Conservation (phyloP, 2,888 invertebrate species). For the Rhagonycha fulva region DNA sequence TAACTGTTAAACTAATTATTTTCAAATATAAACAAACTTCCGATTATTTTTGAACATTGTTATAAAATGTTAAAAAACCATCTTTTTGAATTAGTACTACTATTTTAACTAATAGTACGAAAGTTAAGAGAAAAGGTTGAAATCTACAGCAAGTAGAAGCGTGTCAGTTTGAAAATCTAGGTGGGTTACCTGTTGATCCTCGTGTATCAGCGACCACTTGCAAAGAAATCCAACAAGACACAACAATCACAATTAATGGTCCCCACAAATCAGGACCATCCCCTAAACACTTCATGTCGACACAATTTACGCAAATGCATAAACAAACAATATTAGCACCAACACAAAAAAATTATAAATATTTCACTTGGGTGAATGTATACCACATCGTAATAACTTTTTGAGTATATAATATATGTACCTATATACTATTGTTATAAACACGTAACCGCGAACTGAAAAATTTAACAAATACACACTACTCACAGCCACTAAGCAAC, state of each 20-base stretch:
- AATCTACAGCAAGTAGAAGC: not conserved
- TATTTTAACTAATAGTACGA: not conserved
- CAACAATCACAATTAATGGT: constrained; percentile 37
- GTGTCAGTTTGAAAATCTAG: constrained; percentile 22
- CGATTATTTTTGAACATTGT: constrained; percentile 27
- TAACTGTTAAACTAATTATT: constrained; percentile 10
- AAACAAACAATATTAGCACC: not conserved
- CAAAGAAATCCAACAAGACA: constrained; percentile 43
- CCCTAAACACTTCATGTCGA: constrained; percentile 46
- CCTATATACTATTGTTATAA: not conserved
- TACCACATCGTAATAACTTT: not conserved
- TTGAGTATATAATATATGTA: not conserved
- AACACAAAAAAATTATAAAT: not conserved
- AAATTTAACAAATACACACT: constrained; percentile 5
- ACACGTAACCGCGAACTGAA: not conserved
- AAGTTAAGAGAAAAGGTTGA: not conserved
- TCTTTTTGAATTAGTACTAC: not conserved
- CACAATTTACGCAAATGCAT: constrained; percentile 33
- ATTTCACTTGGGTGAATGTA: not conserved
- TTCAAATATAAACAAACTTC: not conserved
- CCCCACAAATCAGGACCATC: constrained; percentile 41
- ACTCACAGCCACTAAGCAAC: constrained; percentile 38
- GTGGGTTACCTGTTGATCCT: constrained; percentile 34
- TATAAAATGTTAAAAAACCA: not conserved
- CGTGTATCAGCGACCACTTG: constrained; percentile 43